A percentile compares a stretch with the other conserved stretches of the same genome.
phyloP scores from a whole-genome alignment of 2,113 vertebrate species.

The Rhabdomys dilectus region DNA sequence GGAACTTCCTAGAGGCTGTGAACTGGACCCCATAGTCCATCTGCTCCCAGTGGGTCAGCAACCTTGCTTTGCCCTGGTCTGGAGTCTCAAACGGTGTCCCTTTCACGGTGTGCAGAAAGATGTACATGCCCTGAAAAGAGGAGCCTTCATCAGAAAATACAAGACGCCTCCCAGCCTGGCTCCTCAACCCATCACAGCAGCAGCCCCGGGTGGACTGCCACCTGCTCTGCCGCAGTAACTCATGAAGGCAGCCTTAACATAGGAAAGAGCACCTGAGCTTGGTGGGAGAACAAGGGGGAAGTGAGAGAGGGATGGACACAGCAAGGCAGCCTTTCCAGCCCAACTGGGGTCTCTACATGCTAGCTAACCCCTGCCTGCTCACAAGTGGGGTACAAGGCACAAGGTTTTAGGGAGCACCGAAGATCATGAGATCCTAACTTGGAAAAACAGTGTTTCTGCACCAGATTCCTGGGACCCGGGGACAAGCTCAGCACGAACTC shows the following conservation, averaged over 20 bases:
- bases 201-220: neutral
- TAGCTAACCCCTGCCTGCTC: neutral
- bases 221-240: neutral
- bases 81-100: slow-evolving; percentile 98
- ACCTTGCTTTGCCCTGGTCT: slow-evolving; percentile 96
- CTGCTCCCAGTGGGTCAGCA: slow-evolving; percentile 99
- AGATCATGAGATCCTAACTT: neutral
- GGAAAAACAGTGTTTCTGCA: neutral
- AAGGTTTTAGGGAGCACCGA: neutral
- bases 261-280: neutral
- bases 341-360: neutral
- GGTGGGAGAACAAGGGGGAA: neutral
- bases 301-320: fast-evolving
- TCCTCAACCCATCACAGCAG: neutral
- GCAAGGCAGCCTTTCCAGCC: neutral
- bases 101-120: slow-evolving; percentile 97
- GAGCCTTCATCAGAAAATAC: neutral
- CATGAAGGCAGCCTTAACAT: neutral
- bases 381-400: neutral
- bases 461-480: neutral
- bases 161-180: neutral
- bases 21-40: slow-evolving; percentile 99
- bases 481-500: neutral
- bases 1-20: slow-evolving; percentile 96
- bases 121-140: slow-evolving; percentile 95